A percentile compares a stretch with the other conserved stretches of the same genome.
phyloP scores from a whole-genome alignment of 2,797 vertebrate genomes.

The Melanotaenia trifasciata region DNA sequence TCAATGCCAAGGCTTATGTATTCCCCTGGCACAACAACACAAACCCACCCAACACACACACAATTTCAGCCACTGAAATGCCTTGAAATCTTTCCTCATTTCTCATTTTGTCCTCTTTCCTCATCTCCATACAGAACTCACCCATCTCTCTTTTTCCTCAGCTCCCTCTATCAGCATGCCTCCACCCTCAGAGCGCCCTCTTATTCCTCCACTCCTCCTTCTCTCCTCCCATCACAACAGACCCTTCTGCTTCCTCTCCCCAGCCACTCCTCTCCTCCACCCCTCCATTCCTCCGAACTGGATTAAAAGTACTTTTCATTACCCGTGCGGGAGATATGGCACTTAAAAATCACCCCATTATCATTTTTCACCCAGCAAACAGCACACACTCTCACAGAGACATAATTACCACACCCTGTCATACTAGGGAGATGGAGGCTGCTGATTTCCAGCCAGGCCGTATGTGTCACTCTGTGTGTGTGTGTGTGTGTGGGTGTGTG shows the following conservation, averaged over 20 bases:
- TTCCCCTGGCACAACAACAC: conserved; percentile 79
- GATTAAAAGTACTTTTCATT: conserved; percentile 89
- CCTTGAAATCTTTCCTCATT: conserved; percentile 68
- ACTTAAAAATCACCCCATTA: conserved; percentile 88
- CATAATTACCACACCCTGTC: conserved; percentile 88
- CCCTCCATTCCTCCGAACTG: conserved; percentile 81
- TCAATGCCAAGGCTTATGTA: conserved; percentile 88
- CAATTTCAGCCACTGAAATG: conserved; percentile 56
- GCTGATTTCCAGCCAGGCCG: conserved; percentile 82
- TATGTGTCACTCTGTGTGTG: conserved; percentile 71
- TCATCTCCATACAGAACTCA: conserved; percentile 69
- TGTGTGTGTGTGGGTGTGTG: conserved; percentile 55
- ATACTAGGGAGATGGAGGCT: conserved; percentile 81
- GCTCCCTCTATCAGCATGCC: conserved; percentile 68
- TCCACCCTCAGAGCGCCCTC: conserved; percentile 70
- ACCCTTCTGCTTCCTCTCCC: conserved; percentile 73
- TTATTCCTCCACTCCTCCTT: conserved; percentile 74
- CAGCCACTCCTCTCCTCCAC: conserved; percentile 80
- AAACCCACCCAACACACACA: conserved; percentile 61
- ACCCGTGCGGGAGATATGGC: conserved; percentile 85
- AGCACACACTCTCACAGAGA: conserved; percentile 85
- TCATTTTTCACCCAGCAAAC: conserved; percentile 87
- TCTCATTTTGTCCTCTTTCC: conserved; percentile 63
- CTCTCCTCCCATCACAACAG: conserved; percentile 79
- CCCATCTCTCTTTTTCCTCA: conserved; percentile 61